These are phyloP conservation scores for Andricus grossulariae DNA, from an alignment of 1,140 invertebrate genomes.

Conservation along the genomic window DNA sequence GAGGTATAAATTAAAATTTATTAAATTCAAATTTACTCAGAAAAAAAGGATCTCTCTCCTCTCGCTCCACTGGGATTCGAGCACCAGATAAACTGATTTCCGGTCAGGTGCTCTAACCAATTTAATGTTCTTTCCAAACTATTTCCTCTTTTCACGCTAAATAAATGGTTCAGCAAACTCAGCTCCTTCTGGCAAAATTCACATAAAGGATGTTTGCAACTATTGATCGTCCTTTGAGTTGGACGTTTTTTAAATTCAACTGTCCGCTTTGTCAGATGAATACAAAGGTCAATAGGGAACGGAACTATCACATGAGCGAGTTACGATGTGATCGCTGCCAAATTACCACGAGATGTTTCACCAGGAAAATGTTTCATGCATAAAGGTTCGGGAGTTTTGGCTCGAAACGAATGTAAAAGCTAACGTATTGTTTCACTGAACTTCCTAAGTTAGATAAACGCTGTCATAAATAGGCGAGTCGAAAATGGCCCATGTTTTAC, in stretches of 20 bases:
- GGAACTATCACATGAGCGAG: conserved; percentile 39
- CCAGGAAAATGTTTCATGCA: conserved; percentile 35
- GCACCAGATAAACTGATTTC: too few species aligned
- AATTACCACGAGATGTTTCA: conserved; percentile 35
- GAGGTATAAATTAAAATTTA: too few species aligned
- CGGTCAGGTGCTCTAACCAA: too few species aligned
- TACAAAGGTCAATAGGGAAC: conserved; percentile 39
- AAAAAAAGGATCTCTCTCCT: too few species aligned
- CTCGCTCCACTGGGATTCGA: too few species aligned
- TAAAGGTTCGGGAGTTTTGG: conserved; percentile 31
- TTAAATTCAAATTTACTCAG: too few species aligned
- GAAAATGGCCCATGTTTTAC: too few species aligned
- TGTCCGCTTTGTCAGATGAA: conserved; percentile 29
- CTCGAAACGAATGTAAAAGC: conserved; percentile 3
- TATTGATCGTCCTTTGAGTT: conserved; percentile 26
- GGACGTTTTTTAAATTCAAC: conserved; percentile 23
- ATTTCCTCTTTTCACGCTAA: not conserved
- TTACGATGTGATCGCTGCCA: conserved; percentile 42
- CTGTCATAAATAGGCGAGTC: too few species aligned
- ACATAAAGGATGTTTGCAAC: conserved; percentile 23
- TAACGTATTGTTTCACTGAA: conserved; percentile 2
- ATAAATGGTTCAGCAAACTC: conserved; percentile 10
- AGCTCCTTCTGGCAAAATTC: conserved; percentile 12
- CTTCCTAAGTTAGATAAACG: not conserved
- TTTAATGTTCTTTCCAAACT: not conserved